These are phyloP conservation scores for Oryzias melastigma DNA, from an alignment of 2,113 vertebrate genomes.

Conservation along the genomic window DNA sequence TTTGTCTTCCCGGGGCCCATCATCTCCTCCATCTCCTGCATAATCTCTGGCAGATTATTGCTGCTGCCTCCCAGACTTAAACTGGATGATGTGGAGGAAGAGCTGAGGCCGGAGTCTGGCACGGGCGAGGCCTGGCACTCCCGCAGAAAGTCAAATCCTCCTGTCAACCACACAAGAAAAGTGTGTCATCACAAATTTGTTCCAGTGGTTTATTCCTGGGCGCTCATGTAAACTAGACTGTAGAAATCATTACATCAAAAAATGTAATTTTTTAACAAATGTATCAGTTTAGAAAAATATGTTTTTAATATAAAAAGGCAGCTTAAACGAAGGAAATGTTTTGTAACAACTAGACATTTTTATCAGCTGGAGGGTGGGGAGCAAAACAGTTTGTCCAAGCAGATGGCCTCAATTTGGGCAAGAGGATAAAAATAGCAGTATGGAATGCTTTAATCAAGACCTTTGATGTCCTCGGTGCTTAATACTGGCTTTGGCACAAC, in stretches of 20 bases:
- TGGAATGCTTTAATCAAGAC: slow-evolving; percentile 78
- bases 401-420: slow-evolving; percentile 60
- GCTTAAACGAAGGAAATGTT: slow-evolving; percentile 4
- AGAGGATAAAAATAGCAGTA: slow-evolving; percentile 65
- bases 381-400: slow-evolving; percentile 11
- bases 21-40: slow-evolving; percentile 87
- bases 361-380: neutral
- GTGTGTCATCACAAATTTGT: slow-evolving; percentile 1
- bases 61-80: slow-evolving; percentile 92
- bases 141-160: slow-evolving; percentile 91
- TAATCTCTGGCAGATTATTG: slow-evolving; percentile 91
- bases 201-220: neutral
- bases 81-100: slow-evolving; percentile 95
- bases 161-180: slow-evolving; percentile 31
- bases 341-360: slow-evolving; percentile 44
- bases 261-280: slow-evolving; percentile 5
- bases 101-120: slow-evolving; percentile 93
- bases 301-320: neutral
- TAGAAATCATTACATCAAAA: no score
- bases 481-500: slow-evolving; percentile 65
- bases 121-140: slow-evolving; percentile 90
- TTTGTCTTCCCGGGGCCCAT: slow-evolving; percentile 81
- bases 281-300: neutral
- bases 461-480: slow-evolving; percentile 57
- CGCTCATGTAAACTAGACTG: no score